These are phyloP conservation scores for Cygnus olor DNA, from an alignment of 2,797 vertebrate species.

Conservation along the genomic window DNA sequence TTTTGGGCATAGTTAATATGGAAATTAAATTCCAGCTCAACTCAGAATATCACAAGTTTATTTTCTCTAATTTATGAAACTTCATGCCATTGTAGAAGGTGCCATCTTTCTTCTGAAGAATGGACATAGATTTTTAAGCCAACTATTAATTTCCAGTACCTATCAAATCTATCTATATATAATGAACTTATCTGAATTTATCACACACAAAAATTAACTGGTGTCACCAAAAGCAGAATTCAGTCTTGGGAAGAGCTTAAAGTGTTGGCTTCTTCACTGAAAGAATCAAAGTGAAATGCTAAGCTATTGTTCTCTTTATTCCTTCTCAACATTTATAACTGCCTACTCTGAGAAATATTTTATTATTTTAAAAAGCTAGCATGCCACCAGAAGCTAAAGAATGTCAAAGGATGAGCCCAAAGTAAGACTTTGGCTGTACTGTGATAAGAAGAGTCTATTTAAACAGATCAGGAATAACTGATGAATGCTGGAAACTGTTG, in stretches of 20 bases:
- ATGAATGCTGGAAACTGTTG: constrained; percentile 6
- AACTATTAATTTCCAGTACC: neutral
- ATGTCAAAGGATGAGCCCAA: neutral
- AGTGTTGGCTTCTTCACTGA: neutral
- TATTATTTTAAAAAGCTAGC: neutral
- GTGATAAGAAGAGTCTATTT: neutral
- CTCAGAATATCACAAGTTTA: neutral
- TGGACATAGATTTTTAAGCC: neutral
- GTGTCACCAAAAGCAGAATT: neutral
- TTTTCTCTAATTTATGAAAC: neutral
- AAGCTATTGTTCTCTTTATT: neutral
- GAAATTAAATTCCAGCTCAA: neutral
- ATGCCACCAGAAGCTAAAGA: neutral
- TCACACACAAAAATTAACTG: neutral
- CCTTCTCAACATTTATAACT: neutral
- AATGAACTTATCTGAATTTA: neutral
- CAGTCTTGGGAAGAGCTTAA: neutral
- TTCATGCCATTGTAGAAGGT: neutral
- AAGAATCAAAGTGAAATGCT: neutral
- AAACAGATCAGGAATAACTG: constrained; percentile 11
- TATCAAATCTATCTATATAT: neutral
- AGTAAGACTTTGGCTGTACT: neutral
- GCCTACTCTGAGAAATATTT: neutral
- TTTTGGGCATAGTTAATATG: neutral
- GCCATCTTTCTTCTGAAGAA: neutral